phyloP scores from a whole-genome alignment of 2,113 vertebrate genomes.

The Tyrannus savana region DNA sequence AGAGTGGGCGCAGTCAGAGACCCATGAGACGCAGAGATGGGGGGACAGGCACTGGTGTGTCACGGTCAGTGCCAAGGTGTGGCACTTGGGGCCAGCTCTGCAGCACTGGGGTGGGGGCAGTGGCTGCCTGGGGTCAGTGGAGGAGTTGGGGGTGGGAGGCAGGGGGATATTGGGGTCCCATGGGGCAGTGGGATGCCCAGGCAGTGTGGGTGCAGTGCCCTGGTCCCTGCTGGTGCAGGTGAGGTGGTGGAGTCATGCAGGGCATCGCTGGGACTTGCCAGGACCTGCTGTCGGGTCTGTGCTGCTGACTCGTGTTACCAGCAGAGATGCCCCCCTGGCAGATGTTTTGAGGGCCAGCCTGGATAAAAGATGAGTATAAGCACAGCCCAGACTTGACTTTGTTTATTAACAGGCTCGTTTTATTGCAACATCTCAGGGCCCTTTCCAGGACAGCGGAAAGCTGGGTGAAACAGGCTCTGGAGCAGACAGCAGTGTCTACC shows the following conservation, averaged over 20 bases:
- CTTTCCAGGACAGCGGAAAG: not conserved
- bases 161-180: rapidly evolving
- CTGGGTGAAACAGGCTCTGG: not conserved
- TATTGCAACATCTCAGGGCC: not conserved
- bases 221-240: not conserved
- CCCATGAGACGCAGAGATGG: rapidly evolving
- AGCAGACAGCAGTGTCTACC: not conserved
- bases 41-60: not conserved
- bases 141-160: not conserved
- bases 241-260: rapidly evolving
- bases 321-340: not conserved
- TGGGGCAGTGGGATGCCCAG: not conserved
- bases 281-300: rapidly evolving
- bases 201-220: not conserved
- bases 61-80: rapidly evolving
- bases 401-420: constrained; percentile 3
- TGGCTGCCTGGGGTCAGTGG: rapidly evolving
- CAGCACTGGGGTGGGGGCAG: rapidly evolving
- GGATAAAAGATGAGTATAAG: not conserved
- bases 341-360: not conserved
- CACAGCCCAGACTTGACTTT: not conserved
- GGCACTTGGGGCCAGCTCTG: not conserved
- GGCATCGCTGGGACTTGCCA: not conserved
- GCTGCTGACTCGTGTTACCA: not conserved
- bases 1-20: not conserved